Conservation (phyloP, 2,888 invertebrate genomes). For the Oegoconia quadripuncta region DNA sequence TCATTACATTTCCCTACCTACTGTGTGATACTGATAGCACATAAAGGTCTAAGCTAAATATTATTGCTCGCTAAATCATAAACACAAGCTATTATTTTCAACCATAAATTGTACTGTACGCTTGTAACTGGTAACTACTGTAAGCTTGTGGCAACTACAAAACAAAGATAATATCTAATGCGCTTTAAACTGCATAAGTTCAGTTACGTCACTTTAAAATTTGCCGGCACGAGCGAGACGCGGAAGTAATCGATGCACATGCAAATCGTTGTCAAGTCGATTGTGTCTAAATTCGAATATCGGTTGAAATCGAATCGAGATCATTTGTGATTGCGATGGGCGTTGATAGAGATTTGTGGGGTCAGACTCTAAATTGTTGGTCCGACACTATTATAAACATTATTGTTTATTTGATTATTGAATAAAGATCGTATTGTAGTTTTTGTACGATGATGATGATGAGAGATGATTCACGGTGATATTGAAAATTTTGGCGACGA, state of each 20-base stretch:
- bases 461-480: no score
- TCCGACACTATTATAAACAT: not conserved
- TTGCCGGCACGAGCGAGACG: conserved; percentile 30
- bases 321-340: not conserved
- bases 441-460: conserved; percentile 23
- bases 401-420: not conserved
- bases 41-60: no score
- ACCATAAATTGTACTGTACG: not conserved
- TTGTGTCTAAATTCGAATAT: conserved; percentile 20
- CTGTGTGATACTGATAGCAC: no score
- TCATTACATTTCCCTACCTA: no score
- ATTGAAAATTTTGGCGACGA: no score
- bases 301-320: conserved; percentile 6
- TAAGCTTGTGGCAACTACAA: not conserved
- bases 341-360: conserved; percentile 1
- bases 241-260: conserved; percentile 42
- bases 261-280: conserved; percentile 35
- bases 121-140: no score
- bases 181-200: conserved; percentile 20
- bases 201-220: conserved; percentile 33
- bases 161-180: conserved; percentile 9
- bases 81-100: not conserved
- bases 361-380: not conserved
- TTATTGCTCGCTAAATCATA: no score
- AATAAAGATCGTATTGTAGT: not conserved